phyloP scores from a whole-genome alignment of 1,140 invertebrate genomes.

The Paraescarpia echinospica region DNA sequence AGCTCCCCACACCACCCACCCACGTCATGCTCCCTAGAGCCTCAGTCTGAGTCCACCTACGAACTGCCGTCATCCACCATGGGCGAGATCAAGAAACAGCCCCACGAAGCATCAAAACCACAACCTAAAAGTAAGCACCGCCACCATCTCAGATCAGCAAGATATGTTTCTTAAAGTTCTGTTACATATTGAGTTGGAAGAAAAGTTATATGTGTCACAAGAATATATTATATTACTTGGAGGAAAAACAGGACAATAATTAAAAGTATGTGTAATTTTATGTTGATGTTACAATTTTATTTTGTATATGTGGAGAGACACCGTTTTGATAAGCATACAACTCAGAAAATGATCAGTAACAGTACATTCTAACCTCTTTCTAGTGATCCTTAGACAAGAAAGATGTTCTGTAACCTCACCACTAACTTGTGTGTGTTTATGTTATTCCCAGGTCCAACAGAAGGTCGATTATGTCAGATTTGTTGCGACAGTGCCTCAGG shows the following conservation, averaged over 20 bases:
- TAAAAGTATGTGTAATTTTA: too few species aligned
- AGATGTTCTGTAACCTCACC: neutral
- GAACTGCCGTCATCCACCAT: neutral
- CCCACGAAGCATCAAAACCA: neutral
- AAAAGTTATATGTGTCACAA: too few species aligned
- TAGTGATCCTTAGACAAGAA: neutral
- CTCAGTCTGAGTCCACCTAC: neutral
- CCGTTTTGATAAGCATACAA: neutral
- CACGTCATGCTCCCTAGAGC: neutral
- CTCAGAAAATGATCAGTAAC: neutral
- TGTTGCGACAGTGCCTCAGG: slow-evolving; percentile 57
- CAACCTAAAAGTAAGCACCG: neutral
- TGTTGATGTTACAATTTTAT: too few species aligned
- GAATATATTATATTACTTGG: too few species aligned
- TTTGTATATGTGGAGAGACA: too few species aligned
- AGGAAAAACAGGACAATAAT: too few species aligned
- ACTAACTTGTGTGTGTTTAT: neutral
- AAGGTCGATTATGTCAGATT: slow-evolving; percentile 50
- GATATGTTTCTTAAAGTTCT: neutral
- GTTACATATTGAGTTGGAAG: too few species aligned
- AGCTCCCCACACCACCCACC: neutral
- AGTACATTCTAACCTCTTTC: neutral
- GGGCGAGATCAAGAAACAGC: neutral
- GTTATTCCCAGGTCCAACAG: slow-evolving; percentile 7
- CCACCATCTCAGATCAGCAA: neutral